Evolutionary conservation across 1,140 invertebrate species (phyloP).

Genomic region (Magallana ariakensis): DNA sequence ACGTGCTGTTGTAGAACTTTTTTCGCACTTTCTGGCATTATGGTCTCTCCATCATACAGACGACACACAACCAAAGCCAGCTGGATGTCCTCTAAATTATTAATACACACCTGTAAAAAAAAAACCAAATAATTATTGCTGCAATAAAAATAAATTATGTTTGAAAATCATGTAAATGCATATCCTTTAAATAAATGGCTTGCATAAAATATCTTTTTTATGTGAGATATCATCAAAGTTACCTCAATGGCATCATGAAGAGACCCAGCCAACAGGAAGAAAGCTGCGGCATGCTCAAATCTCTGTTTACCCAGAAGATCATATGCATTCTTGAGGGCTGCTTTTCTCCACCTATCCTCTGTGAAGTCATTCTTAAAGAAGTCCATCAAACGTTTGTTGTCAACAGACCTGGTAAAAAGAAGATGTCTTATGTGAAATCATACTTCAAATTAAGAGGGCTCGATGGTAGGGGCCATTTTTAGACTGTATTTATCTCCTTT

Average conservation of each 20-base stretch:
- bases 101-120: slow-evolving; percentile 86
- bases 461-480: no score
- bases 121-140: background rate
- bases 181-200: no score
- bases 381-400: slow-evolving; percentile 94
- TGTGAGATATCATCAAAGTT: slow-evolving; percentile 46
- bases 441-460: no score
- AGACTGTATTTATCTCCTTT: no score
- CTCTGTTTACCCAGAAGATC: slow-evolving; percentile 96
- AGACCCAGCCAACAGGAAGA: slow-evolving; percentile 96
- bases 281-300: slow-evolving; percentile 87
- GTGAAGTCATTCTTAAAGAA: slow-evolving; percentile 98
- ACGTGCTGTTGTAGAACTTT: slow-evolving; percentile 82
- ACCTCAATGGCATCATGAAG: slow-evolving; percentile 97
- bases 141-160: background rate
- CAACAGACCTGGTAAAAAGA: slow-evolving; percentile 81
- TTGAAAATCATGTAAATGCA: no score
- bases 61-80: slow-evolving; percentile 95
- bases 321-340: slow-evolving; percentile 98
- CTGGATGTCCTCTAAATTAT: slow-evolving; percentile 97
- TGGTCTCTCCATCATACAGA: slow-evolving; percentile 87
- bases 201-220: no score
- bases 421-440: no score
- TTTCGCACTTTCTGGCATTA: slow-evolving; percentile 71
- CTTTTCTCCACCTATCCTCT: slow-evolving; percentile 91